phyloP scores from a whole-genome alignment of 1,140 invertebrate genomes.

The Sinella curviseta region DNA sequence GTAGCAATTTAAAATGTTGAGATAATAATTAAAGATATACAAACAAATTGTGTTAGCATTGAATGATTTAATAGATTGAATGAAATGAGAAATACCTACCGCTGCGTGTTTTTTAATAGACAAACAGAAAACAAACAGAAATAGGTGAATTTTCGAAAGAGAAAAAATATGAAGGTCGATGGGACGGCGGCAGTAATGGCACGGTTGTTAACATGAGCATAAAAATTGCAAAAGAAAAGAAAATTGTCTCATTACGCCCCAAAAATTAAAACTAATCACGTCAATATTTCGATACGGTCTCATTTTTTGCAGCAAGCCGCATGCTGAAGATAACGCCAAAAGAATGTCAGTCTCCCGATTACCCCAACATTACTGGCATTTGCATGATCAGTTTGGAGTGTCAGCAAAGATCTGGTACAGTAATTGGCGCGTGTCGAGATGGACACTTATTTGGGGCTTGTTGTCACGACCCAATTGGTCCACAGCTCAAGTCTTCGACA shows the following conservation, averaged over 20 bases:
- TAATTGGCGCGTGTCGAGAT: constrained; percentile 84
- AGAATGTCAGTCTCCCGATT: neutral
- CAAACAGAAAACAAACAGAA: too few species aligned
- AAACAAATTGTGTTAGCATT: too few species aligned
- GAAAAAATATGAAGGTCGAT: too few species aligned
- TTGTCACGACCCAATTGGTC: constrained; percentile 57
- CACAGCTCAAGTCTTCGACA: constrained; percentile 27
- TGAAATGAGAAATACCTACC: too few species aligned
- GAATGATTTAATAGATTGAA: too few species aligned
- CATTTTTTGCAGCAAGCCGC: constrained; percentile 14
- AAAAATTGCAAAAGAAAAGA: neutral
- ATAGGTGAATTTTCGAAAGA: too few species aligned
- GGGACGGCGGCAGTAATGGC: neutral
- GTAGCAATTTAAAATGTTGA: too few species aligned
- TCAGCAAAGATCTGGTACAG: constrained; percentile 71
- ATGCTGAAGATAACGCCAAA: constrained; percentile 20
- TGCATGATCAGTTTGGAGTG: constrained; percentile 94
- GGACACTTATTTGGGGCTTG: constrained; percentile 86
- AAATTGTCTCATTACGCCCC: neutral
- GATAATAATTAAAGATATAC: too few species aligned
- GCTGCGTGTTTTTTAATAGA: too few species aligned
- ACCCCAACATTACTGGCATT: constrained; percentile 58
- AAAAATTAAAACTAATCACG: neutral
- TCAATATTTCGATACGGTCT: neutral
- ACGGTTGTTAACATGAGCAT: neutral